Conservation (phyloP, 2,797 vertebrate genomes). For the Peromyscus aztecus region DNA sequence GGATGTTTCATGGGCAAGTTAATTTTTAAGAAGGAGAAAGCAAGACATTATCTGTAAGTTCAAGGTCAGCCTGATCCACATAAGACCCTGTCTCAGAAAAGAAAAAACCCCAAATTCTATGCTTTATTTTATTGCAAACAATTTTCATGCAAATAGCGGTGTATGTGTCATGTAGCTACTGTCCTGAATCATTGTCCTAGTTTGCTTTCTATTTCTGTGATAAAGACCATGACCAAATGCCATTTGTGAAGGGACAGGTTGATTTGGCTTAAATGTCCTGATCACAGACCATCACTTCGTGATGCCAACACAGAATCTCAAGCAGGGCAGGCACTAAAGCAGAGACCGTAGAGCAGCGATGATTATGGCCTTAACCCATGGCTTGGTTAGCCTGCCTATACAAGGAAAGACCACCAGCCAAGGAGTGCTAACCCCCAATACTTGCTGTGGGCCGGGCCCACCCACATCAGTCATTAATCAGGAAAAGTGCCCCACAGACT, state of each 20-base stretch:
- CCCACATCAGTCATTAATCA: background rate
- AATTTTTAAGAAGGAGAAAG: slow-evolving; percentile 58
- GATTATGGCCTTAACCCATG: background rate
- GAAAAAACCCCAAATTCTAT: background rate
- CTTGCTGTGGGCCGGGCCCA: background rate
- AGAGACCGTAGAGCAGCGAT: background rate
- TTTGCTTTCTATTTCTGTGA: background rate
- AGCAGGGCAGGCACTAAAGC: background rate
- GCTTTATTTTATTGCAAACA: slow-evolving; percentile 13
- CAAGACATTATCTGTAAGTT: background rate
- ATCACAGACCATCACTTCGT: background rate
- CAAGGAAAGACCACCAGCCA: background rate
- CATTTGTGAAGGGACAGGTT: background rate
- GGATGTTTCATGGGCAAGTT: slow-evolving; percentile 57
- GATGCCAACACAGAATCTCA: background rate
- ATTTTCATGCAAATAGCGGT: slow-evolving; percentile 26
- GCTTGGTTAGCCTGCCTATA: background rate
- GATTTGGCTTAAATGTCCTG: background rate
- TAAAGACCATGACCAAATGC: background rate
- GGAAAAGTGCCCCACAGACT: background rate
- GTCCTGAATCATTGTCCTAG: background rate
- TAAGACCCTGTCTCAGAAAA: background rate
- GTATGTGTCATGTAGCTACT: slow-evolving; percentile 21
- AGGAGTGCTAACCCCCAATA: background rate
- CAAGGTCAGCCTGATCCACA: background rate